Conservation (phyloP, 2,113 vertebrate genomes). For the Neolamprologus falcicula region DNA sequence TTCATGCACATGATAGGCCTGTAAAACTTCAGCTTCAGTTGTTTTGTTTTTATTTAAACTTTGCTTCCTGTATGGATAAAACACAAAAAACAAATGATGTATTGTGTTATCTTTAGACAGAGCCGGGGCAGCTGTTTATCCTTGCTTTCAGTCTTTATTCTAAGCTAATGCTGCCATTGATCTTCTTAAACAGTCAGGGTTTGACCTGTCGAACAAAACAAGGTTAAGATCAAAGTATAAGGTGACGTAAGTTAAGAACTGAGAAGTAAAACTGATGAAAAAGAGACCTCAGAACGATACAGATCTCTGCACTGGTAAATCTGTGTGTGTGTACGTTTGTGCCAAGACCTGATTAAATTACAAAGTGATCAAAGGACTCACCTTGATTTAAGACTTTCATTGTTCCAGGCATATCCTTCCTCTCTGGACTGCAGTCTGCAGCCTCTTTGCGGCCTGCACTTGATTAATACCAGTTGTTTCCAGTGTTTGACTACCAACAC, state of each 20-base stretch:
- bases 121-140: background rate
- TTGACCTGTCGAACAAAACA: background rate
- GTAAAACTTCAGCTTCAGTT: background rate
- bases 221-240: background rate
- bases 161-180: background rate
- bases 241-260: background rate
- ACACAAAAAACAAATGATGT: accelerated
- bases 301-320: background rate
- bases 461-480: conserved; percentile 20
- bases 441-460: background rate
- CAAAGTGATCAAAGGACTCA: conserved; percentile 19
- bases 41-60: accelerated
- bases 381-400: conserved; percentile 12
- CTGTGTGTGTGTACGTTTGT: background rate
- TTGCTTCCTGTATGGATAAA: background rate
- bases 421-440: background rate
- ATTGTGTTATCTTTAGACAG: background rate
- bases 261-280: background rate
- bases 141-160: background rate
- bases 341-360: background rate
- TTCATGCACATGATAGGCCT: accelerated
- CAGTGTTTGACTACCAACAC: background rate
- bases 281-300: background rate
- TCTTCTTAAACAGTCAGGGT: background rate
- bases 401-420: background rate